Percentiles rank a stretch among this genome's conserved stretches.
Conservation (phyloP, 2,113 vertebrate species). For the Anolis sagrei region DNA sequence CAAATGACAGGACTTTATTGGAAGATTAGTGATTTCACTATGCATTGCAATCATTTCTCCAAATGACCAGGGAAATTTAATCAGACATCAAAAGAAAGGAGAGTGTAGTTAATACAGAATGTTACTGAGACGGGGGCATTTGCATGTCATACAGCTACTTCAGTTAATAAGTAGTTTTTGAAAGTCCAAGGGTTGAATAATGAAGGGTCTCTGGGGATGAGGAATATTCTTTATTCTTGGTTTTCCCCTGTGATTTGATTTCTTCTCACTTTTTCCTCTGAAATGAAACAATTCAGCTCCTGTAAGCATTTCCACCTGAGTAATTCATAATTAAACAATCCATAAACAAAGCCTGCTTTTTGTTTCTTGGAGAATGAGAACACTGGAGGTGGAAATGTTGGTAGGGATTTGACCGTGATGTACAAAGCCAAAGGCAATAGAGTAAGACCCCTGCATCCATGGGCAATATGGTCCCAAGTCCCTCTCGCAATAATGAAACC, state of each 20-base stretch:
- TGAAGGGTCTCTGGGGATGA: not conserved
- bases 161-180: conserved; percentile 15
- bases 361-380: not conserved
- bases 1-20: not conserved
- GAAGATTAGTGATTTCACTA: conserved; percentile 7
- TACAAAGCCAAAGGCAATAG: not conserved
- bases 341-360: not conserved
- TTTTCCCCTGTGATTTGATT: not conserved
- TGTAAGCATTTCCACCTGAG: not conserved
- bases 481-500: too few species aligned
- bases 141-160: not conserved
- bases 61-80: conserved; percentile 11
- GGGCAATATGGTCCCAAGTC: too few species aligned
- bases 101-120: not conserved
- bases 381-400: not conserved
- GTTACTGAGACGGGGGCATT: not conserved
- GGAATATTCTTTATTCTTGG: conserved; percentile 4
- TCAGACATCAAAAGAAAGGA: not conserved
- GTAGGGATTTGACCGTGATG: not conserved
- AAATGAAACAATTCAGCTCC: conserved; percentile 26
- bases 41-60: not conserved
- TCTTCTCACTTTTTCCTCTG: not conserved
- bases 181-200: not conserved
- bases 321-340: conserved; percentile 18
- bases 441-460: too few species aligned